Conservation (phyloP, 2,797 vertebrate genomes). For the Halcyon smyrnensis region DNA sequence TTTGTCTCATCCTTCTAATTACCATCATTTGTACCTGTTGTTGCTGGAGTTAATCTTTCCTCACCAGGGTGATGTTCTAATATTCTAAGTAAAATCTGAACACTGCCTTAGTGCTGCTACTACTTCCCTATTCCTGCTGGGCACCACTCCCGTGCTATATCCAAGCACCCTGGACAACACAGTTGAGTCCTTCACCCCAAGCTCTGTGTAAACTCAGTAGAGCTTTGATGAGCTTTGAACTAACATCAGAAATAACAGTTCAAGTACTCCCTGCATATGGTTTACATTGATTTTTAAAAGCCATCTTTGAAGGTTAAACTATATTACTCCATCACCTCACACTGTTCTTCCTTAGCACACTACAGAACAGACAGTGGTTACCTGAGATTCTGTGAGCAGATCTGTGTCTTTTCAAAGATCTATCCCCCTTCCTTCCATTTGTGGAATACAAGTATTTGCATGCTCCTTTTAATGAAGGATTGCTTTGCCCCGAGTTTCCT, state of each 20-base stretch:
- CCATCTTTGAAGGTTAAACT: not conserved
- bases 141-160: not conserved
- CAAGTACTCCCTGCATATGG: not conserved
- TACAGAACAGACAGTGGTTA: not conserved
- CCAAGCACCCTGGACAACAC: not conserved
- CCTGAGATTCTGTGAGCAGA: not conserved
- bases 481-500: not conserved
- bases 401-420: not conserved
- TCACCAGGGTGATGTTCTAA: not conserved
- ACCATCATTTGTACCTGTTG: not conserved
- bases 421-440: not conserved
- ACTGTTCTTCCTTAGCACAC: not conserved
- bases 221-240: not conserved
- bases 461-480: not conserved
- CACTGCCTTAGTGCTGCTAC: not conserved
- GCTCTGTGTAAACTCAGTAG: not conserved
- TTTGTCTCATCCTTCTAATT: slow-evolving; percentile 11
- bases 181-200: not conserved
- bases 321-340: not conserved
- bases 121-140: not conserved
- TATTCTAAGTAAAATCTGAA: not conserved
- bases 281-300: not conserved
- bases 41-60: not conserved
- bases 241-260: not conserved
- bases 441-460: not conserved